These are phyloP conservation scores for Pseudococcus viburni DNA, from an alignment of 2,888 invertebrate genomes.

Conservation along the genomic window DNA sequence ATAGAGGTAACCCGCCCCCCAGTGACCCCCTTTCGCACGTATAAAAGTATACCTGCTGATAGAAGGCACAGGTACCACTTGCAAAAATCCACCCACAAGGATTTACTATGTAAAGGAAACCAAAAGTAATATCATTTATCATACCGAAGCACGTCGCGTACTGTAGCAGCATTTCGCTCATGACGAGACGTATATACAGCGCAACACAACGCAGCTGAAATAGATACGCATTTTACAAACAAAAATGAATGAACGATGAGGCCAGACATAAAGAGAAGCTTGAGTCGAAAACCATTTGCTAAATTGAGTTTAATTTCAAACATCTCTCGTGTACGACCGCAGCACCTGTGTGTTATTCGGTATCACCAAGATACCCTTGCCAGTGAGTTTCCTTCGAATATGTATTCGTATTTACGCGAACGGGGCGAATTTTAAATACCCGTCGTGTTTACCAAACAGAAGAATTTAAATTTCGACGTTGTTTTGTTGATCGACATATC, in stretches of 20 bases:
- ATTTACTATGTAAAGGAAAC: slow-evolving; percentile 35
- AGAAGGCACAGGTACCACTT: not conserved
- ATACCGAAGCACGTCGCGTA: slow-evolving; percentile 23
- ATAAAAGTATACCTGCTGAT: not conserved
- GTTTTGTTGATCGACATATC: slow-evolving; percentile 36
- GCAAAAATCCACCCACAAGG: not conserved
- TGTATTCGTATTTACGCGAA: not conserved
- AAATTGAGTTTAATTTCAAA: slow-evolving; percentile 48
- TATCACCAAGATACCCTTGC: not conserved
- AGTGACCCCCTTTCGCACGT: not conserved
- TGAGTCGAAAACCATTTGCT: slow-evolving; percentile 44
- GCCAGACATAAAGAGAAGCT: slow-evolving; percentile 28
- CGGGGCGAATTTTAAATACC: slow-evolving; percentile 24
- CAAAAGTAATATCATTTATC: slow-evolving; percentile 52
- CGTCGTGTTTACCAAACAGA: not conserved
- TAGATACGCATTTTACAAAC: slow-evolving; percentile 41
- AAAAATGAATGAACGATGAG: slow-evolving; percentile 50
- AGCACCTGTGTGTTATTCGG: slow-evolving; percentile 13
- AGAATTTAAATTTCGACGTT: slow-evolving; percentile 33
- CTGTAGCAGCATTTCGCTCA: not conserved
- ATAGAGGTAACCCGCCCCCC: not conserved
- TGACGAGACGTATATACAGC: not conserved
- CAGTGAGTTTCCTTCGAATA: too few relatives aligned
- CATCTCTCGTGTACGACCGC: slow-evolving; percentile 14
- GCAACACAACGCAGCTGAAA: slow-evolving; percentile 12